Evolutionary conservation across 2,797 vertebrate species (phyloP), one percentile per base, ranked within the genome.

Genomic region (Chelon labrosus): DNA sequence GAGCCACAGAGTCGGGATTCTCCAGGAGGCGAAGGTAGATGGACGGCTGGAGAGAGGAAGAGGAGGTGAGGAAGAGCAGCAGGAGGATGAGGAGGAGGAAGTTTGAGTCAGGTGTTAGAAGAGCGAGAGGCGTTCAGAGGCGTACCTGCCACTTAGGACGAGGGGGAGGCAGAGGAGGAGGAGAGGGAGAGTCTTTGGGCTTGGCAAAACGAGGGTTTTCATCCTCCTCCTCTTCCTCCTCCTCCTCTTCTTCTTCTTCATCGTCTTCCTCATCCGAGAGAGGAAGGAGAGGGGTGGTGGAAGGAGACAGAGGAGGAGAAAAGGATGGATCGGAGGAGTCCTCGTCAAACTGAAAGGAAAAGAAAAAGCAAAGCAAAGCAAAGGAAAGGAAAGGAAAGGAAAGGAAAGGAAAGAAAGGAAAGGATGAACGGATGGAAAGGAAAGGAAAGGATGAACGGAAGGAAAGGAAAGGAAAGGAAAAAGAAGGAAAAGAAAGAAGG

Each of bases 131-230:
- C 4, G 10, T 13, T 60, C 14, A 52, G 56, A 67, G 3, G 51
- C 22, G 2, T 98, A 99, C 98, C 98, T 99, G 97, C 95, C 96
- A 96, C 92, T 95, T 97, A 35, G 94, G 91, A 50, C 70, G 88
- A 63, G 54, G 20, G 9, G 69, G 68, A 63, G 79, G 66, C 57
- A 62, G 75, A 81, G 85, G 89, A 64, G 94, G 83, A 90, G 93
- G 85, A 83, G 93, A 84, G 1, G 70, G 77, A 73, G 59, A 78
- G 53, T 93, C 90, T 88, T 93, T 89, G 39, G 94, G 94, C 81
- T 96, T 96, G 85, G 95, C 95, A 93, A 97, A 97, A 85, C 91
- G 94, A 66, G 94, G 95, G 89, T 96, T 96, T 79, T 94, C 92
- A 68, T 83, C 83, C 91, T 86, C 86, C 38, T 92, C 75, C 39